Base-by-base conservation (phyloP, 2,888 invertebrate genomes). In the Pheosia tremula region DNA sequence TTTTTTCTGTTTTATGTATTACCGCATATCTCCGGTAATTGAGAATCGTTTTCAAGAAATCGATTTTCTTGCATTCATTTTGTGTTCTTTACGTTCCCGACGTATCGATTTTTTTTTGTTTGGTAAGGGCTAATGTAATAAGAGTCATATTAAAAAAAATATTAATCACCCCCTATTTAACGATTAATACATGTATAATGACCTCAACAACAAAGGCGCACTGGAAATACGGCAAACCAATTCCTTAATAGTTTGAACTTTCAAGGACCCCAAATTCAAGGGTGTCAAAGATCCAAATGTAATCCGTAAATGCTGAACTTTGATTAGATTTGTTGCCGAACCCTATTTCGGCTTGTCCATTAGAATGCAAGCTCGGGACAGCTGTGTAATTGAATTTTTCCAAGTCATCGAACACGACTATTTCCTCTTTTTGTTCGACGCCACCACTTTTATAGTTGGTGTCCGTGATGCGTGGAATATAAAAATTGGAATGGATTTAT, bases 381-480 rank as follows among this genome's bases (percentile, higher is more conserved):
- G 72, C 78, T 74, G 74, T 77, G 81, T 85, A 86, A 88, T 89
- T 87, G 88, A 86, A 85, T 89, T 81, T 84, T 85, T 87, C 81
- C 85, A 78, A 85, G 77, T 82, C 87, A 86, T 81, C 78, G 82
- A 69, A 69, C 79, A 68, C 66, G 62, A 68, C 65, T 73, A 78
- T 79, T 78, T 74, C 75, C 54, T 57, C 47, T 41, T 55, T 61
- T 67, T 74, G 66, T 71, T 53, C 63, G 57, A 62, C 65, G 61
- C 66, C 69, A 69, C 71, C 69, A 72, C 66, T 72, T 71, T 74
- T 72, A 68, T 73, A 72, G 72, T 74, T 72, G 61, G 66, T 60
- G 67, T 73, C 73, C 66, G 72, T 69, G 78, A 75, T 75, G 73
- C 69, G 76, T 73, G 65, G 72, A 74, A 77, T 71, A 71, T 69